Conservation (phyloP, 2,113 vertebrate species). For the Pedetes capensis region DNA sequence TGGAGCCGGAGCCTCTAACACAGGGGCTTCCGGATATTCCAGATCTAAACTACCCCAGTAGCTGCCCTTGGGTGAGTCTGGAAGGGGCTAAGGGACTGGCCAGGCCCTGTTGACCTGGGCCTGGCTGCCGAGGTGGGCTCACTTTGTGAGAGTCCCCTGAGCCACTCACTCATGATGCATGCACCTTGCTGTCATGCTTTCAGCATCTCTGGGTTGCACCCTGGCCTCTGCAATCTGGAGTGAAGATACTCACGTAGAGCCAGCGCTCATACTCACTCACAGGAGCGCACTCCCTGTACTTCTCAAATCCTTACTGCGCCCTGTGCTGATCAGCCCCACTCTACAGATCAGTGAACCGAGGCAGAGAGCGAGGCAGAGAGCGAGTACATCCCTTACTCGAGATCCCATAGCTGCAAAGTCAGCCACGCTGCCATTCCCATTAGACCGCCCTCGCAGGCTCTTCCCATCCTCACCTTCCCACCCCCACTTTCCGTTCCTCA, state of each 20-base stretch:
- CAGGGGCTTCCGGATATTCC: not conserved
- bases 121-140: not conserved
- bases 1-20: not conserved
- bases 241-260: rapidly evolving
- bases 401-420: not conserved
- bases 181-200: not conserved
- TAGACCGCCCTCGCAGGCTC: not conserved
- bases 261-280: not conserved
- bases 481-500: not conserved
- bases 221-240: not conserved
- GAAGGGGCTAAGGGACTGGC: not conserved
- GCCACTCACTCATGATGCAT: rapidly evolving
- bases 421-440: not conserved
- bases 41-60: no score
- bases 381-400: rapidly evolving
- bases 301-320: not conserved
- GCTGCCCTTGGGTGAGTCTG: not conserved
- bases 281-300: no score
- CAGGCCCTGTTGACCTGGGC: not conserved
- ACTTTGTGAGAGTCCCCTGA: not conserved
- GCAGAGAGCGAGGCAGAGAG: not conserved
- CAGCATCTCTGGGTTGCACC: not conserved
- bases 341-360: not conserved
- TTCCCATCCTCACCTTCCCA: no score
- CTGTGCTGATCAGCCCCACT: not conserved